Base-by-base conservation (phyloP, 2,888 invertebrate genomes). In the Blastobasis adustella region DNA sequence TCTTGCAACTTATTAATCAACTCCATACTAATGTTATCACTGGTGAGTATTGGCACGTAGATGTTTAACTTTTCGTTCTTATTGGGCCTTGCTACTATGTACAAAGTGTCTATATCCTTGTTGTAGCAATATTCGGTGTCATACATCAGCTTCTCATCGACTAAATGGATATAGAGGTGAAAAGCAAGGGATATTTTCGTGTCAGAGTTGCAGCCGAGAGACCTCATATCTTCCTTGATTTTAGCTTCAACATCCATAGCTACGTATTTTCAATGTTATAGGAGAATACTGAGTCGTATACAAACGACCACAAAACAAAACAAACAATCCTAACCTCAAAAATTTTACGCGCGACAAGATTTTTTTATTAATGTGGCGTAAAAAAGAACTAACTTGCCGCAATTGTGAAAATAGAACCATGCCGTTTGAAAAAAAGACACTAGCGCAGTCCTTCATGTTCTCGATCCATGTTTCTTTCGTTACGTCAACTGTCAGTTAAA, bases 51-150 rank as follows among this genome's bases (percentile, higher is more conserved):
- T 1, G 89, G 89, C 5, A 89, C 81, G 59, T 86, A 89, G 49
- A 89, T 86, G 55, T 88, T 86, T 23, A 81, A 64, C 62, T 80
- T 84, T 5, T 77, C 77, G 36, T 73, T 71, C 57, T 78, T 84
- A 47, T 69, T 74, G 0, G 83, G 78, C 46, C 81, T 71, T 0
- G 87, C 89, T 2, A 86, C 81, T 4, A 89, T 71, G 55, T 89
- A 89, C 1, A 88, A 61, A 0, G 79, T 78, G 49, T 85, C 79
- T 45, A 88, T 73, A 46, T 88, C 86, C 52, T 72, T 82, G 54
- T 88, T 86, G 57, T 78, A 89, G 45, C 80, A 83, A 56, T 88
- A 88, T 63, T 87, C 85, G 0, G 84, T 83, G 52, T 89, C 89
- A 58, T 87, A 83, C 88, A 89, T 89, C 1, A 82, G 66, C 65